Base-by-base conservation (phyloP, 2,113 vertebrate genomes). In the Halcyon malimbica region DNA sequence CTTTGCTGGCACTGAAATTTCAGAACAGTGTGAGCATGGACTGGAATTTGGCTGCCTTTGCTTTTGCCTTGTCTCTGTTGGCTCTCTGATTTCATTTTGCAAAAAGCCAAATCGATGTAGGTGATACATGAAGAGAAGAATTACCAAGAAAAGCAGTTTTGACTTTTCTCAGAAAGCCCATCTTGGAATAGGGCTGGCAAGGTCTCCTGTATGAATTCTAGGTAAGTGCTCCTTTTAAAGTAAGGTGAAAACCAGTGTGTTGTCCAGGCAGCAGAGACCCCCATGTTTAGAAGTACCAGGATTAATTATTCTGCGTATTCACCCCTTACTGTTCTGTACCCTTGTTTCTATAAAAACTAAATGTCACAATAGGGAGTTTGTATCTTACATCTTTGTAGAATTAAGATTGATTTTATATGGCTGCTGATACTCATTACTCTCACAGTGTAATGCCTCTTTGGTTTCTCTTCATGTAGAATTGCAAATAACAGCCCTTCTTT, bases 31-130 rank as follows among this genome's bases (percentile, higher is more conserved):
- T 78, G 90, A 93, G 76, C 60, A 21, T 54, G 60, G 57, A 23
- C 56, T 68, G 60, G 62, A 74, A 64, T 82, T 93, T 96, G 96
- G 92, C 94, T 15, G 28, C 69, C 53, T 95, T 95, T 86, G 28
- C 69, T 85, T 84, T 56, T 93, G 37, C 85, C 9, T 16, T 48
- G 70, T 88, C 90, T 93, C 87, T 74, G 11, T 56, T 91, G 59
- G 64, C 82, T 92, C 41, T 93, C 83, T 89, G n/a, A 31, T 93
- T 95, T 94, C 84, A 92, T 94, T 91, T 93, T 88, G 71, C 44
- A 90, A 95, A 96, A 81, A 91, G 68, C 73, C 39, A 42, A 60
- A 81, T 84, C 83, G 68, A 79, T 78, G 76, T 50, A 75, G 46
- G n/a, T 83, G 76, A 57, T 82, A 59, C 26, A 26, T 7, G 70